A percentile compares a stretch with the other conserved stretches of the same genome.
phyloP scores from a whole-genome alignment of 2,888 invertebrate species.

The Melanchra persicariae region DNA sequence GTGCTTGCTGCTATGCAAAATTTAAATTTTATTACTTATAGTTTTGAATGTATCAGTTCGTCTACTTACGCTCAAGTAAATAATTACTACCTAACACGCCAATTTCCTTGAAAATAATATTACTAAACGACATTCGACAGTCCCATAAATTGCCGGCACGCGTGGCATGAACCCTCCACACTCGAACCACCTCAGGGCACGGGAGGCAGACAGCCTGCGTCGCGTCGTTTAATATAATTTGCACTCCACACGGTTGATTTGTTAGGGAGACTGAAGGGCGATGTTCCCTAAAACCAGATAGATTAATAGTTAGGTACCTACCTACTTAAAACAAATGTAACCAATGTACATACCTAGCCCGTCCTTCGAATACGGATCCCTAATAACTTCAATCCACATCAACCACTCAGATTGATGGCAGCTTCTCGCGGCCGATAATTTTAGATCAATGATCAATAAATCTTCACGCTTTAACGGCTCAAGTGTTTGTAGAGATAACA shows the following conservation, averaged over 20 bases:
- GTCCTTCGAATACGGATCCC: too few relatives aligned
- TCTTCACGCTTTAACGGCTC: slow-evolving; percentile 34
- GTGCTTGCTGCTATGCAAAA: slow-evolving; percentile 13
- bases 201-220: slow-evolving; percentile 21
- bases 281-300: slow-evolving; percentile 35
- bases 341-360: background rate
- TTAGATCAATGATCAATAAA: slow-evolving; percentile 53
- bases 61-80: background rate
- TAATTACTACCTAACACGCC: background rate
- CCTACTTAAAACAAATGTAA: background rate
- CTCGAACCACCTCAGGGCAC: slow-evolving; percentile 8
- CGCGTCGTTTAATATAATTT: slow-evolving; percentile 32
- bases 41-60: slow-evolving; percentile 6
- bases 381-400: background rate
- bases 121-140: background rate
- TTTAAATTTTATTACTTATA: background rate
- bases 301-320: background rate
- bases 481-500: slow-evolving; percentile 51
- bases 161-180: slow-evolving; percentile 25
- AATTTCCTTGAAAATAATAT: background rate
- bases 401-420: slow-evolving; percentile 4
- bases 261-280: slow-evolving; percentile 38
- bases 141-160: slow-evolving; percentile 32
- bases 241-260: slow-evolving; percentile 40
- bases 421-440: slow-evolving; percentile 23